Conservation (phyloP, 2,888 invertebrate species). For the Mycalesis mineus region DNA sequence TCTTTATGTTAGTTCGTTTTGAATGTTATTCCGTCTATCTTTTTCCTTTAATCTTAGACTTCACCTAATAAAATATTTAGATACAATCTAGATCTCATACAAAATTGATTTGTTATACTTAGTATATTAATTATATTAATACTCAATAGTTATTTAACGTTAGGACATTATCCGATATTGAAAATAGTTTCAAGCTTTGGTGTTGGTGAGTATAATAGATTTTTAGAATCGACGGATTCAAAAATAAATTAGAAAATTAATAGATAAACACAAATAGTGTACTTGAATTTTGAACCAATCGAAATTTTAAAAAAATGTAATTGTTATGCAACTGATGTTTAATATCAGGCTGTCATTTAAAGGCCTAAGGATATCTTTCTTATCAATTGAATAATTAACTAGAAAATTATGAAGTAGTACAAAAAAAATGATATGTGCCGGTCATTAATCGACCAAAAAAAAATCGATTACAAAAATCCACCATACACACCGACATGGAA, state of each 20-base stretch:
- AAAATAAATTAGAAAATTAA: too few relatives aligned
- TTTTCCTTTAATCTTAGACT: neutral
- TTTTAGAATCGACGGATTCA: too few relatives aligned
- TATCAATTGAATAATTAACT: too few relatives aligned
- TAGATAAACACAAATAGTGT: too few relatives aligned
- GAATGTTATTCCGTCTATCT: neutral
- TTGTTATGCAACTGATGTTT: too few relatives aligned
- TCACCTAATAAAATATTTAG: neutral
- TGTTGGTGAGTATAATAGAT: neutral
- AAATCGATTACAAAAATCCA: neutral
- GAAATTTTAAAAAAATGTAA: too few relatives aligned
- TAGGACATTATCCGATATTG: constrained; percentile 4
- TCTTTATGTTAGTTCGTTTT: too few relatives aligned
- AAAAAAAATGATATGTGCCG: too few relatives aligned
- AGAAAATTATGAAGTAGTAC: too few relatives aligned
- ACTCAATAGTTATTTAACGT: neutral
- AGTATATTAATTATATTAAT: neutral
- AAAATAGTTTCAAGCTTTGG: neutral
- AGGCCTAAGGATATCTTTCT: too few relatives aligned
- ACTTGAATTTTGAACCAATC: too few relatives aligned
- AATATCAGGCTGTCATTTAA: too few relatives aligned
- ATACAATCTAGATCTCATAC: constrained; percentile 8
- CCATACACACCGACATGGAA: neutral
- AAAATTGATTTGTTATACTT: constrained; percentile 1
- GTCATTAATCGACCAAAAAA: neutral